Percentiles rank a stretch among this genome's conserved stretches.
These are phyloP conservation scores for Drosophila basisetae DNA, from an alignment of 2,888 invertebrate genomes.

Conservation along the genomic window DNA sequence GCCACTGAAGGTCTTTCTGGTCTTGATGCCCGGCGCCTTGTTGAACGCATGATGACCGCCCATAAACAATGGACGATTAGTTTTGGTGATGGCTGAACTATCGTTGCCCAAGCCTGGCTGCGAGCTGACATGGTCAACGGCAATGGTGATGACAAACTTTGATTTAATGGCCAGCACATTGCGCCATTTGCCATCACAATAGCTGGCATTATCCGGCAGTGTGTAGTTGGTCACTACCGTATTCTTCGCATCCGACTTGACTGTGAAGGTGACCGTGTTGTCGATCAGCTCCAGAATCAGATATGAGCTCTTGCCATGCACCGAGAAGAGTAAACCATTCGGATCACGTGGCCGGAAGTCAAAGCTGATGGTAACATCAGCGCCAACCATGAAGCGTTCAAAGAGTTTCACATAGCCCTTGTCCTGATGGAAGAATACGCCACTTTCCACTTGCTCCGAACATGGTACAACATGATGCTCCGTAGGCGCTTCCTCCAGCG, in stretches of 20 bases:
- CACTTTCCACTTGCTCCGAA: constrained; percentile 91
- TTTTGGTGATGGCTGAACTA: constrained; percentile 90
- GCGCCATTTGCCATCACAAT: constrained; percentile 99
- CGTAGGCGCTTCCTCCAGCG: constrained; percentile 87
- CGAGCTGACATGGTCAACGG: constrained; percentile 92
- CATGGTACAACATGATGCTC: constrained; percentile 91
- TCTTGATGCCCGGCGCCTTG: constrained; percentile 88
- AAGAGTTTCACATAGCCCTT: constrained; percentile 90
- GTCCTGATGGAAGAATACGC: constrained; percentile 93
- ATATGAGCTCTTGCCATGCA: constrained; percentile 92
- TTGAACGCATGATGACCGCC: constrained; percentile 92
- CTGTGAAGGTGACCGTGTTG: constrained; percentile 93
- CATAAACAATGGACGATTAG: constrained; percentile 94
- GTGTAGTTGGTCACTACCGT: constrained; percentile 90
- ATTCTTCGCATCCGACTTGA: constrained; percentile 92
- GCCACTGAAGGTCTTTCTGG: constrained; percentile 91
- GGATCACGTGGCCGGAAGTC: constrained; percentile 94
- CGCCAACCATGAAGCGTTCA: constrained; percentile 92
- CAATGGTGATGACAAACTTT: constrained; percentile 94
- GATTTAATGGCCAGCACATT: constrained; percentile 92
- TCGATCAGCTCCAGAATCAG: constrained; percentile 94
- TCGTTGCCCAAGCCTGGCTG: constrained; percentile 90
- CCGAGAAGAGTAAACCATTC: constrained; percentile 94
- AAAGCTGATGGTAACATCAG: constrained; percentile 91
- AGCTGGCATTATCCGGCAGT: constrained; percentile 88